Conservation (phyloP, 2,113 vertebrate genomes). For the Symphodus melops region DNA sequence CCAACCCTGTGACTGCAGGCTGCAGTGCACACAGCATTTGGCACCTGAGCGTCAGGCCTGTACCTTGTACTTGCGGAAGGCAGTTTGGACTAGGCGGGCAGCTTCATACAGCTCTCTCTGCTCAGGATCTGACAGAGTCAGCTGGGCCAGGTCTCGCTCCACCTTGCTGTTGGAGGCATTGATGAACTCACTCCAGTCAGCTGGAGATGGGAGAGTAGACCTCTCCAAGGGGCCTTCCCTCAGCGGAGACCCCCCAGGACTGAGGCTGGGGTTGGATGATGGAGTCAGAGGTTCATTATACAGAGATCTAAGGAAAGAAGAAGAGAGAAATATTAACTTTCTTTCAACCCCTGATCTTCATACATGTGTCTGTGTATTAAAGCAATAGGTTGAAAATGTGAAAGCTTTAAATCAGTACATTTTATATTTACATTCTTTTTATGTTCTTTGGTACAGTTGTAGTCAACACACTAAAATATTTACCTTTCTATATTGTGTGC, state of each 20-base stretch:
- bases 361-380: too few species aligned
- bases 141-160: constrained; percentile 96
- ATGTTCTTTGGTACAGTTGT: too few species aligned
- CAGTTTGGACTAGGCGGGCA: constrained; percentile 96
- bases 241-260: constrained; percentile 90
- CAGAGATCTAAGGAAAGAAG: constrained; percentile 83
- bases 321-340: background rate
- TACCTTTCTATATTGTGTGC: too few species aligned
- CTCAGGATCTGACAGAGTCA: constrained; percentile 96
- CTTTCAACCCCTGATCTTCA: background rate
- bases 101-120: constrained; percentile 98
- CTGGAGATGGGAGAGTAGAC: constrained; percentile 90
- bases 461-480: too few species aligned
- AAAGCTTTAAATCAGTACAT: too few species aligned
- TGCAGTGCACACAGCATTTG: constrained; percentile 43
- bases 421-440: too few species aligned
- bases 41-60: constrained; percentile 65
- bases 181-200: constrained; percentile 98
- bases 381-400: too few species aligned
- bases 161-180: constrained; percentile 96
- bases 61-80: constrained; percentile 99
- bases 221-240: constrained; percentile 90
- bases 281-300: constrained; percentile 93
- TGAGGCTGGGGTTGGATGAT: constrained; percentile 93
- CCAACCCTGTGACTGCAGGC: constrained; percentile 30